Conservation (phyloP, 2,888 invertebrate species). For the Drosophila pseudotakahashii region DNA sequence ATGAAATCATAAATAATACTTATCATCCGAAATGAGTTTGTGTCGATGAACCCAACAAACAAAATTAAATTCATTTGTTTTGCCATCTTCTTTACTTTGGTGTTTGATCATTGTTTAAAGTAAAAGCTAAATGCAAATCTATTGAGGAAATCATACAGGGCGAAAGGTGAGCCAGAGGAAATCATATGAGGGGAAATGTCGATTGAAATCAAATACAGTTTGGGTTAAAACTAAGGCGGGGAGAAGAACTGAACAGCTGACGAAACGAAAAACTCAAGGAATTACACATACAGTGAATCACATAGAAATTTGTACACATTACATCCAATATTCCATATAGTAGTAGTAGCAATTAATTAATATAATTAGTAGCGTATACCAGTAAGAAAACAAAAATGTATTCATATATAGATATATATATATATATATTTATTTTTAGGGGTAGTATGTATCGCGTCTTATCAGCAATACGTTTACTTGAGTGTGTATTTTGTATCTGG, state of each 20-base stretch:
- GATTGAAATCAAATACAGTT: constrained; percentile 24
- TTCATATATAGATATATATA: constrained; percentile 54
- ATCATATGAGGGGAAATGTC: constrained; percentile 23
- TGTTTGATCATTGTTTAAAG: constrained; percentile 25
- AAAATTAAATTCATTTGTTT: constrained; percentile 1
- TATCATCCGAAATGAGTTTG: constrained; percentile 21
- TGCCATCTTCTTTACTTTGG: not conserved
- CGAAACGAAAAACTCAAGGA: constrained; percentile 43
- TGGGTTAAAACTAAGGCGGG: constrained; percentile 19
- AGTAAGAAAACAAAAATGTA: constrained; percentile 61
- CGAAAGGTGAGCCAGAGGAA: constrained; percentile 22
- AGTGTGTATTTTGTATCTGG: constrained; percentile 47
- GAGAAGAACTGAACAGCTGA: constrained; percentile 25
- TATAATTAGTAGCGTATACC: constrained; percentile 72
- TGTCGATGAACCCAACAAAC: constrained; percentile 37
- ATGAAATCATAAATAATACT: constrained; percentile 10
- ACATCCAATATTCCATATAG: constrained; percentile 82
- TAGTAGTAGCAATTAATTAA: constrained; percentile 69
- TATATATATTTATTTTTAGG: constrained; percentile 50
- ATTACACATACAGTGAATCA: constrained; percentile 83
- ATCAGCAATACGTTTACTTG: constrained; percentile 45
- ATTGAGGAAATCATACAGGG: constrained; percentile 24
- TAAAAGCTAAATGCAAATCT: constrained; percentile 44
- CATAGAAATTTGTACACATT: constrained; percentile 82
- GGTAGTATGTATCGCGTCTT: constrained; percentile 44